phyloP scores from a whole-genome alignment of 1,140 invertebrate species.

The Berghia stephanieae region DNA sequence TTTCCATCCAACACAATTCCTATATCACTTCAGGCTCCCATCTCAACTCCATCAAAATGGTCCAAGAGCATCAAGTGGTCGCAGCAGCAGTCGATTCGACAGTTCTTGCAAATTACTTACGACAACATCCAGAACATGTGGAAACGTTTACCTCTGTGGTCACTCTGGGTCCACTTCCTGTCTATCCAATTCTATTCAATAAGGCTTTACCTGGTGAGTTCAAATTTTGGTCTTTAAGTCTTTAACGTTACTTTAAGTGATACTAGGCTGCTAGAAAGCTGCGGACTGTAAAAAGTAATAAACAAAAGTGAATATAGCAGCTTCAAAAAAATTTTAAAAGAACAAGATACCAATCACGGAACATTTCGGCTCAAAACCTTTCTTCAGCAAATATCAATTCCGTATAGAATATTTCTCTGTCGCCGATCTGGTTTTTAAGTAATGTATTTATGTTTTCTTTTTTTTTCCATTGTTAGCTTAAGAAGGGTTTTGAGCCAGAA shows the following conservation, averaged over 20 bases:
- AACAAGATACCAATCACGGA: background rate
- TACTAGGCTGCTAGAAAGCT: too few species aligned
- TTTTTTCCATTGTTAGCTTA: too few species aligned
- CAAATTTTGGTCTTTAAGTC: background rate
- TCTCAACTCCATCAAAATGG: constrained; percentile 73
- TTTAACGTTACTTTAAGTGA: too few species aligned
- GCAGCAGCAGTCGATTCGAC: constrained; percentile 74
- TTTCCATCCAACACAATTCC: background rate
- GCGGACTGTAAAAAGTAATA: background rate
- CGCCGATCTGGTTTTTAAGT: too few species aligned
- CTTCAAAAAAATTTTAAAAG: background rate
- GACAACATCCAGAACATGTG: constrained; percentile 70
- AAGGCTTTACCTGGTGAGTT: constrained; percentile 69
- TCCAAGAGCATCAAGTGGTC: constrained; percentile 72
- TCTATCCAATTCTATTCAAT: constrained; percentile 73
- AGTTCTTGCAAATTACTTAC: constrained; percentile 70
- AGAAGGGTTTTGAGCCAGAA: too few species aligned
- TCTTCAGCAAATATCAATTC: too few species aligned
- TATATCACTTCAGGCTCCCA: constrained; percentile 69
- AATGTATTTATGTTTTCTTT: too few species aligned
- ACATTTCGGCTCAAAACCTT: background rate
- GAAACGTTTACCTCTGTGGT: constrained; percentile 71
- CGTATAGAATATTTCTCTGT: too few species aligned
- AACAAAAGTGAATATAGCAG: background rate
- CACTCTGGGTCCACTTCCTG: constrained; percentile 73